phyloP scores from a whole-genome alignment of 2,797 vertebrate genomes.

The Chloroceryle amazona region DNA sequence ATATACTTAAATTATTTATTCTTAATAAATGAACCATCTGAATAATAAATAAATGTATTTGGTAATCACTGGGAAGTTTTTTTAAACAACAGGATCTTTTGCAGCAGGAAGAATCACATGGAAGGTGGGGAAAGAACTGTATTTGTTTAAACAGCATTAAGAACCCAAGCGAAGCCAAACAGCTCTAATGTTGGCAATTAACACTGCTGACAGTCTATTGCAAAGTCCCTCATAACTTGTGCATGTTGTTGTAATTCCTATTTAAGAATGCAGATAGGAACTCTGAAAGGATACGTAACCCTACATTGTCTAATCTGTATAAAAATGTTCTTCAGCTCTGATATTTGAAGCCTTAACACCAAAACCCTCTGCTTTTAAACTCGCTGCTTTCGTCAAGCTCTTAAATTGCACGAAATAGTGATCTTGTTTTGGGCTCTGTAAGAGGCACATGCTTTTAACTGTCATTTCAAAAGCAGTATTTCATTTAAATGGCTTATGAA shows the following conservation, averaged over 20 bases:
- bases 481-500: accelerated
- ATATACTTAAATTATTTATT: slow-evolving; percentile 72
- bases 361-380: background rate
- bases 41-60: slow-evolving; percentile 59
- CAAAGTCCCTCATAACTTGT: background rate
- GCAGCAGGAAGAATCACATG: background rate
- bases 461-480: background rate
- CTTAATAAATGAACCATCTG: slow-evolving; percentile 57
- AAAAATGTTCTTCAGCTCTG: background rate
- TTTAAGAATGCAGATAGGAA: background rate
- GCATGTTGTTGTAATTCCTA: background rate
- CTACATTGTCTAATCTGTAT: background rate
- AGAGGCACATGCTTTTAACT: background rate
- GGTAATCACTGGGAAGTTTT: slow-evolving; percentile 11
- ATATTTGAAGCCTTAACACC: background rate
- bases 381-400: background rate
- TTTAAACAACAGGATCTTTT: slow-evolving; percentile 41
- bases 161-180: background rate
- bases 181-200: background rate
- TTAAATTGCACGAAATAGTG: background rate
- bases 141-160: slow-evolving; percentile 15
- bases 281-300: background rate
- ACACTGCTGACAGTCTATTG: background rate
- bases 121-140: background rate
- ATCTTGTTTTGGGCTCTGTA: background rate